Percentiles rank a stretch among this genome's conserved stretches.
Conservation (phyloP, 2,888 invertebrate species). For the Troides oblongomaculatus region DNA sequence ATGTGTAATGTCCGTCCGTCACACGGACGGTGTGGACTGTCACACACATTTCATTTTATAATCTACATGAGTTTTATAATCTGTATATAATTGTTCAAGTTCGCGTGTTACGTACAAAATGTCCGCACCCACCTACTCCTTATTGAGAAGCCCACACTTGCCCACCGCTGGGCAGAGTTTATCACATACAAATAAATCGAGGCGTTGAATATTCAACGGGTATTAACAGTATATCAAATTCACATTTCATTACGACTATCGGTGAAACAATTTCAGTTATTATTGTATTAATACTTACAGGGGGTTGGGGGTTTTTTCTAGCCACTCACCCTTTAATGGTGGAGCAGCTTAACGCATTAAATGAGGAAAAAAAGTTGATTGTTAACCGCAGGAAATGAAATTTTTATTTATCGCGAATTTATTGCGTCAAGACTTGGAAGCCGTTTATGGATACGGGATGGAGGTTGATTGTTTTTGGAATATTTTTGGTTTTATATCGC, state of each 20-base stretch:
- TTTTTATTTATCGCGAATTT: constrained; percentile 16
- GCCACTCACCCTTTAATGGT: constrained; percentile 10
- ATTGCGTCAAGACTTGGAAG: constrained; percentile 9
- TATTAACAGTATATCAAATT: constrained; percentile 25
- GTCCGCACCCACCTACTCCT: constrained; percentile 25
- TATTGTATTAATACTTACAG: constrained; percentile 18
- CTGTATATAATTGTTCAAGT: constrained; percentile 15
- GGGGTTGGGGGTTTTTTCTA: constrained; percentile 3
- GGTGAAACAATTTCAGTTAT: constrained; percentile 16
- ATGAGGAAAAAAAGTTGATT: constrained; percentile 2
- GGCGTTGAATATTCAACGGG: constrained; percentile 22
- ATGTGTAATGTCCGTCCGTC: constrained; percentile 9
- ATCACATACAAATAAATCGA: constrained; percentile 22
- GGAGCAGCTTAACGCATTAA: background rate
- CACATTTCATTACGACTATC: constrained; percentile 25
- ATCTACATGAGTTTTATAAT: constrained; percentile 30
- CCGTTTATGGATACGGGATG: constrained; percentile 8
- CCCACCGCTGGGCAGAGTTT: background rate
- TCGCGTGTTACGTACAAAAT: constrained; percentile 27
- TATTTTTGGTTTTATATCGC: background rate
- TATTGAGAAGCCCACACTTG: background rate
- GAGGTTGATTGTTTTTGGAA: background rate
- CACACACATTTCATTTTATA: constrained; percentile 22
- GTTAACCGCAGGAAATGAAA: constrained; percentile 10
- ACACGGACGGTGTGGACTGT: background rate